These are phyloP conservation scores for Isurus oxyrinchus DNA, from an alignment of 2,113 vertebrate genomes.

Conservation along the genomic window DNA sequence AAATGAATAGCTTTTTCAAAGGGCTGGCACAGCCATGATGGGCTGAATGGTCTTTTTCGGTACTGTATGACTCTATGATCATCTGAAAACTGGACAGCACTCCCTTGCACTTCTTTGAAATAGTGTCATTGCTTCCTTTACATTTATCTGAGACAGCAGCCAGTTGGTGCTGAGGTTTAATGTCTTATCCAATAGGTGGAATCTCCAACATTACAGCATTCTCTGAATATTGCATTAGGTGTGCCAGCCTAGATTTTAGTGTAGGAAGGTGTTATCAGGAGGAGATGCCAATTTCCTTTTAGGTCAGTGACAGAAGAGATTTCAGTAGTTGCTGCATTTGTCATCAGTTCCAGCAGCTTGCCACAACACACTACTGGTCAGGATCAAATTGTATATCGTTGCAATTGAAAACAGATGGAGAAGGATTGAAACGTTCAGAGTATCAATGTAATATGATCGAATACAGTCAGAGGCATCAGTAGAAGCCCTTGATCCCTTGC, in stretches of 20 bases:
- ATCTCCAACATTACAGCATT: not conserved
- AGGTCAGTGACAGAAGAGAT: not conserved
- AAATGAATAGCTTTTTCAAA: no score
- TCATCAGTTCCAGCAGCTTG: not conserved
- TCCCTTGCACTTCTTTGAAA: not conserved
- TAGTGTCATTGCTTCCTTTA: not conserved
- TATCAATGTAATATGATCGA: not conserved
- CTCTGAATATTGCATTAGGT: not conserved
- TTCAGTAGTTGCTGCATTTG: not conserved
- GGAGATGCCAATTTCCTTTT: not conserved
- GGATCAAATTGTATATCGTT: not conserved
- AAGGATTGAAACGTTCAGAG: not conserved
- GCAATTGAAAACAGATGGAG: not conserved
- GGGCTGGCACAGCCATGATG: not conserved
- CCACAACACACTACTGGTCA: not conserved
- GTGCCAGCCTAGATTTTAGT: not conserved
- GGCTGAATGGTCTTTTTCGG: not conserved
- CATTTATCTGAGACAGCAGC: not conserved
- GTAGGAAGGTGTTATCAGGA: not conserved
- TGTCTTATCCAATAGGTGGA: not conserved
- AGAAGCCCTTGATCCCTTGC: not conserved
- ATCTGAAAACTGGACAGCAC: not conserved
- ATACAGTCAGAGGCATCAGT: not conserved
- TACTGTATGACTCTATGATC: not conserved
- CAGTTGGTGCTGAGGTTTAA: not conserved